Evolutionary conservation across 2,113 vertebrate species (phyloP).

Genomic region (Furnarius figulus): DNA sequence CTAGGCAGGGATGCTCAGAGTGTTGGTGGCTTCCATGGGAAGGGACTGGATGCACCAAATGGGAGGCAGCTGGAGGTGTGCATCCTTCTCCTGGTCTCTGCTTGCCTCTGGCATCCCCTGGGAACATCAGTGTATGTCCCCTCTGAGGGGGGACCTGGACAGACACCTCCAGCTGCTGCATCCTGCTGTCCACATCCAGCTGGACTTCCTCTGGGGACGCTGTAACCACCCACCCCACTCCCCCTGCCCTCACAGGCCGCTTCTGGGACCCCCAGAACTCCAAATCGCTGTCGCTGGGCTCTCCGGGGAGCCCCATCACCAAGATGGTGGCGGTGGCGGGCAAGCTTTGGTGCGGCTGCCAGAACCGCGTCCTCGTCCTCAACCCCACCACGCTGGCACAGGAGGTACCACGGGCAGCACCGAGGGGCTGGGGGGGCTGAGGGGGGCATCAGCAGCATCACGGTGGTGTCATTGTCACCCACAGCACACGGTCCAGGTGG

Average conservation of each 20-base stretch:
- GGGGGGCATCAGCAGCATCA: fast-evolving
- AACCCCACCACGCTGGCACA: slow-evolving; percentile 85
- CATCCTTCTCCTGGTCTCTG: neutral
- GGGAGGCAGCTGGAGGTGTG: neutral
- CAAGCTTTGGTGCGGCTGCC: slow-evolving; percentile 95
- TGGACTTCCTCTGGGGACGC: fast-evolving
- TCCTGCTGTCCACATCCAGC: fast-evolving
- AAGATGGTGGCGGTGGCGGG: slow-evolving; percentile 95
- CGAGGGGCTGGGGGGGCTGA: fast-evolving
- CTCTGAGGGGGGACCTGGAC: neutral
- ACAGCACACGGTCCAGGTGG: slow-evolving; percentile 89
- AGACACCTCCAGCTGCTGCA: fast-evolving
- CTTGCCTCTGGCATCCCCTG: fast-evolving
- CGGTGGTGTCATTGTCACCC: fast-evolving
- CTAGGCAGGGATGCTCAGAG: neutral
- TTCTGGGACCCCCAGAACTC: slow-evolving; percentile 98
- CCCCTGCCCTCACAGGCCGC: slow-evolving; percentile 76
- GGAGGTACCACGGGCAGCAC: slow-evolving; percentile 71
- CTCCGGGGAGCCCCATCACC: slow-evolving; percentile 87
- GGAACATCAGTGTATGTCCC: neutral
- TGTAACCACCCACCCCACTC: neutral
- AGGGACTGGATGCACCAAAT: neutral
- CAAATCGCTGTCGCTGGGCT: slow-evolving; percentile 86
- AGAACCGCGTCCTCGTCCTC: slow-evolving; percentile 90
- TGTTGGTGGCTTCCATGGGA: fast-evolving